Evolutionary conservation across 2,888 invertebrate species (phyloP).

Genomic region (Halocaridina rubra): DNA sequence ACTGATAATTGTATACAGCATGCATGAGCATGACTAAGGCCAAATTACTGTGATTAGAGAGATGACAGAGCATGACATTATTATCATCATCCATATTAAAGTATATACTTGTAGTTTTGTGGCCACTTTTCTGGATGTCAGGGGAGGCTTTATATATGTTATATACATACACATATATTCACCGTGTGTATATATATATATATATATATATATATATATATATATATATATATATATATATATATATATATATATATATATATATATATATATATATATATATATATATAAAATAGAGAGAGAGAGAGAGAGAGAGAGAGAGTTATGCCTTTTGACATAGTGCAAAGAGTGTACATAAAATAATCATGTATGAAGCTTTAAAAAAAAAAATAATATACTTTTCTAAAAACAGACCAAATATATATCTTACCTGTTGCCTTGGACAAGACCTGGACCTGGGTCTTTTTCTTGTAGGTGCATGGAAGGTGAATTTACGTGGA

Average conservation of each 20-base stretch:
- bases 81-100: no score
- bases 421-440: not conserved
- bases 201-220: not conserved
- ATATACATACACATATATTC: not conserved
- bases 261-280: not conserved
- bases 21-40: no score
- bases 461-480: not conserved
- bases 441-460: not conserved
- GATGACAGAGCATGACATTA: no score
- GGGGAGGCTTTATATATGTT: no score
- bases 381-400: not conserved
- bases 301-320: slow-evolving; percentile 3
- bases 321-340: no score
- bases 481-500: slow-evolving; percentile 16
- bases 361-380: not conserved
- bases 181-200: not conserved
- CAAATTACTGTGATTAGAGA: no score
- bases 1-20: no score
- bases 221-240: not conserved
- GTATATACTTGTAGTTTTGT: no score
- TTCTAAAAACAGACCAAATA: not conserved
- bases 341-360: no score
- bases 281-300: not conserved
- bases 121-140: no score
- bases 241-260: not conserved